phyloP scores from a whole-genome alignment of 2,888 invertebrate genomes.

The Opisthograptis luteolata region DNA sequence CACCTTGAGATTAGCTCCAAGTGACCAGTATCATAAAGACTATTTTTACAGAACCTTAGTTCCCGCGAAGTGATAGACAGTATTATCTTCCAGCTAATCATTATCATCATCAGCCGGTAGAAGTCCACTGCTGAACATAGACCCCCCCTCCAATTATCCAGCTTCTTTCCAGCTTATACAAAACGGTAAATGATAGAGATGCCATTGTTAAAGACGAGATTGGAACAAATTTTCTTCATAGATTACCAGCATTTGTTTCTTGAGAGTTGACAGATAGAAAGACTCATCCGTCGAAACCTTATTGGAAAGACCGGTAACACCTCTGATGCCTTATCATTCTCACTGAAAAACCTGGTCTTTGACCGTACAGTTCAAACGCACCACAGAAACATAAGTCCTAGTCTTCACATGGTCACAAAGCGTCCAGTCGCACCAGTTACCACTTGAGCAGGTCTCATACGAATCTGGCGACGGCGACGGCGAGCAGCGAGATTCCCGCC shows the following conservation, averaged over 20 bases:
- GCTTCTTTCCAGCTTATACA: background rate
- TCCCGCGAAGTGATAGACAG: background rate
- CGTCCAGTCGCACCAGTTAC: background rate
- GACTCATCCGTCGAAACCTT: no score
- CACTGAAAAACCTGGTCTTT: background rate
- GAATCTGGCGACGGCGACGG: constrained; percentile 69
- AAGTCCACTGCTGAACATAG: no score
- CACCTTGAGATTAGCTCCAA: constrained; percentile 2
- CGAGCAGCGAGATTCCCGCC: constrained; percentile 67
- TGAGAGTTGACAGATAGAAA: no score
- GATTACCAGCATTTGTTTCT: no score
- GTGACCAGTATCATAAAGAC: background rate
- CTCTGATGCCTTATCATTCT: background rate
- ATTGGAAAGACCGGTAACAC: background rate
- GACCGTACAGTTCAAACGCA: no score
- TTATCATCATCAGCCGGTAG: no score
- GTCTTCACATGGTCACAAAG: background rate
- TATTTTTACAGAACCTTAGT: background rate
- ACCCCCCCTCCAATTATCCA: no score
- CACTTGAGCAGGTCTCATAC: constrained; percentile 58
- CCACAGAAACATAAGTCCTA: no score
- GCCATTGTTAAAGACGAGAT: background rate
- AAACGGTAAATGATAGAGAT: background rate
- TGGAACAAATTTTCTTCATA: background rate
- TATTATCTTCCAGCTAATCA: no score